Evolutionary conservation across 2,797 vertebrate species (phyloP).

Genomic region (Hipposideros larvatus): DNA sequence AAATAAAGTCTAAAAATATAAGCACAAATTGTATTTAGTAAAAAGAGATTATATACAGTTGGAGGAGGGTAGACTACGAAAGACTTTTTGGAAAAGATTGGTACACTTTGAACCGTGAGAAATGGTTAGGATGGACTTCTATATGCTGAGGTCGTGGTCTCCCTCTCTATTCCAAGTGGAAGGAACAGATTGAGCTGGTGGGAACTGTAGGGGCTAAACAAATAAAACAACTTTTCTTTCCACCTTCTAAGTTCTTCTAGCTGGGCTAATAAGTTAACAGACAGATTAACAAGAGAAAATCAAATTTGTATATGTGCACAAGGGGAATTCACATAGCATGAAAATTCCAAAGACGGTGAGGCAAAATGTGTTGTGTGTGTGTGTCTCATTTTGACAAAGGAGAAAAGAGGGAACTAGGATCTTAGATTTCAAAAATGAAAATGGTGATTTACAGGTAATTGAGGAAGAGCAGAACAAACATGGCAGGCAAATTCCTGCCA

Average conservation of each 20-base stretch:
- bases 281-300: not conserved
- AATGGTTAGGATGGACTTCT: not conserved
- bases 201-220: not conserved
- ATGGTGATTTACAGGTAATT: not conserved
- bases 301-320: not conserved
- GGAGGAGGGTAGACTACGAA: not conserved
- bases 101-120: not conserved
- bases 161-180: not conserved
- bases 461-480: not conserved
- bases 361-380: not conserved
- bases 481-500: not conserved
- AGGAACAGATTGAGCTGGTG: not conserved
- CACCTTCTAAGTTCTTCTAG: not conserved
- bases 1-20: not conserved
- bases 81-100: not conserved
- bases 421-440: not conserved
- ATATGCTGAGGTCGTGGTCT: not conserved
- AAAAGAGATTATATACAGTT: not conserved
- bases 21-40: not conserved
- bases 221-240: not conserved
- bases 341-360: not conserved
- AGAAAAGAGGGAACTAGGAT: not conserved
- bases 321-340: not conserved
- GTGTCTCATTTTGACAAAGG: not conserved
- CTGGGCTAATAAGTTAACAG: not conserved